Base-by-base conservation (phyloP, 1,140 invertebrate species). In the Drosophila kanapiae region DNA sequence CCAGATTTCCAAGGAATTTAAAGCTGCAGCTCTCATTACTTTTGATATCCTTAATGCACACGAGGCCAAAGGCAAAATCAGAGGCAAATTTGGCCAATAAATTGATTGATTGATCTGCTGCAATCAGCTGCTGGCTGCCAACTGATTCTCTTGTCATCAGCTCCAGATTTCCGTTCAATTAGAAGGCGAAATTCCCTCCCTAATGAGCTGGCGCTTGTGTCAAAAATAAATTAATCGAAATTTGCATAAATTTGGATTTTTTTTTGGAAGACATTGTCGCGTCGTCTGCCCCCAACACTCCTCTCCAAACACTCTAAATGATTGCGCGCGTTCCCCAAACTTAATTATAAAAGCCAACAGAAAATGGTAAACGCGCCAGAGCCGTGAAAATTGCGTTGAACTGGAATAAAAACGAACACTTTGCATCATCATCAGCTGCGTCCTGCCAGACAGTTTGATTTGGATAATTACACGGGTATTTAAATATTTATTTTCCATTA, bases 211-310 rank as follows among this genome's bases (percentile, higher is more conserved):
- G 18, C 18, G 40, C 53, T 67, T 70, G 80, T 78, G 80, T 88
- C 77, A 78, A 80, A 83, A 81, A 65, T 78, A 90, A 90, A 84
- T 90, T 62, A 81, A 88, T 81, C 85, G 70, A 84, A 90, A 88
- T 88, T 88, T 90, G 67, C 85, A 88, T 88, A 81, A 88, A 90
- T 90, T 78, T 84, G 78, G 59, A 4, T 14, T 40, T 62, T 62
- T 68, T 51, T 58, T 74, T n/a, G n/a, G 61, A 40, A 59, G 78
- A 51, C 65, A 80, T 51, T 67, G 60, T 62, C 77, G 51, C 65
- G 45, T 13, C 61, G 63, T 80, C 82, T 80, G 63, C 40, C 13
- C 43, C 43, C 51, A 67, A 65, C 57, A 40, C 61, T 64, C 75
- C 77, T 58, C n/a, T n/a, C 61, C 57, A 76, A 82, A 65, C 77